phyloP scores from a whole-genome alignment of 2,888 invertebrate genomes.

The Lasioglossum figueresi region DNA sequence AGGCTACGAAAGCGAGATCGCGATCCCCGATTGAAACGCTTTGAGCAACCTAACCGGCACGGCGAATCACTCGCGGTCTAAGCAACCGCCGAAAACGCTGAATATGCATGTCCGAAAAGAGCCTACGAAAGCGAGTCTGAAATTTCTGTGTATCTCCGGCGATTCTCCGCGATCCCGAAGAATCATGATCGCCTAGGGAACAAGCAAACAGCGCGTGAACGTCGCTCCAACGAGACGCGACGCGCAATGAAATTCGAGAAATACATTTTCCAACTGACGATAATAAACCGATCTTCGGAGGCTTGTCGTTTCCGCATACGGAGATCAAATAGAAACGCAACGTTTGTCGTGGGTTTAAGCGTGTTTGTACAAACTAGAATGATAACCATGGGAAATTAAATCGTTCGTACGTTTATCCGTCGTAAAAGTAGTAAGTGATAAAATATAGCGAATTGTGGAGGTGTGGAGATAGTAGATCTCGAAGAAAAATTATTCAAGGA shows the following conservation, averaged over 20 bases:
- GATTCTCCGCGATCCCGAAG: neutral
- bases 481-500: neutral
- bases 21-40: slow-evolving; percentile 44
- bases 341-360: neutral
- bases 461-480: neutral
- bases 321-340: neutral
- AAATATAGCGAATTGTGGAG: neutral
- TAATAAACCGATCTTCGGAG: neutral
- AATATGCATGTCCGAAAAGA: slow-evolving; percentile 29
- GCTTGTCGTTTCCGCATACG: neutral
- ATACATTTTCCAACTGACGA: neutral
- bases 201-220: neutral
- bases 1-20: slow-evolving; percentile 58
- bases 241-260: neutral
- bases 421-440: too few species aligned
- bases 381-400: neutral
- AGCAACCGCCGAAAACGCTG: slow-evolving; percentile 19
- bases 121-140: slow-evolving; percentile 43
- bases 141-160: slow-evolving; percentile 8
- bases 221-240: neutral
- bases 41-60: slow-evolving; percentile 12
- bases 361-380: neutral
- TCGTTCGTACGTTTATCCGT: neutral
- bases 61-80: slow-evolving; percentile 22
- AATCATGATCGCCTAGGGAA: neutral